These are phyloP conservation scores for Cepaea hortensis DNA, from an alignment of 2,888 invertebrate genomes.

Conservation along the genomic window DNA sequence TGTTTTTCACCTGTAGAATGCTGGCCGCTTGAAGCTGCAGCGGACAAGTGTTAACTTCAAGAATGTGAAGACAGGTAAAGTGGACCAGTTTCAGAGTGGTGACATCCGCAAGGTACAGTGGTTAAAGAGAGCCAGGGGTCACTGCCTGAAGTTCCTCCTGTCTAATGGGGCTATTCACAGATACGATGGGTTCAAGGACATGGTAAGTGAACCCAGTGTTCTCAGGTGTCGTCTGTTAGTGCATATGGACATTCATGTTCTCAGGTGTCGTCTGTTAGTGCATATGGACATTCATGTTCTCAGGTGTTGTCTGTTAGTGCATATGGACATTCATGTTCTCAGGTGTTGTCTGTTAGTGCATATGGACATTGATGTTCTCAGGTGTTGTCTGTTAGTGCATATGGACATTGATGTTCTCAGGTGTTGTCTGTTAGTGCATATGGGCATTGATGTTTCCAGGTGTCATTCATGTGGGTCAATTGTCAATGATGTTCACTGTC, in stretches of 20 bases:
- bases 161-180: constrained; percentile 93
- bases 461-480: no score
- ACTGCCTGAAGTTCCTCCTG: constrained; percentile 91
- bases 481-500: no score
- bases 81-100: constrained; percentile 88
- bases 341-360: no score
- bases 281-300: no score
- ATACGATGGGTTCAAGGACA: constrained; percentile 94
- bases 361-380: no score
- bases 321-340: no score
- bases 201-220: constrained; percentile 77
- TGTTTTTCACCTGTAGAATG: constrained; percentile 81
- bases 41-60: constrained; percentile 94
- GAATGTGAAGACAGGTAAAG: constrained; percentile 96
- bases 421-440: no score
- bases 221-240: neutral
- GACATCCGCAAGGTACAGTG: constrained; percentile 95
- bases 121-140: constrained; percentile 92
- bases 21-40: constrained; percentile 93
- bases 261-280: neutral
- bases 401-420: no score
- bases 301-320: no score
- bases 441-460: no score
- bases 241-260: neutral
- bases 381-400: no score